Conservation (phyloP, 2,113 vertebrate genomes). For the Ciconia maguari region DNA sequence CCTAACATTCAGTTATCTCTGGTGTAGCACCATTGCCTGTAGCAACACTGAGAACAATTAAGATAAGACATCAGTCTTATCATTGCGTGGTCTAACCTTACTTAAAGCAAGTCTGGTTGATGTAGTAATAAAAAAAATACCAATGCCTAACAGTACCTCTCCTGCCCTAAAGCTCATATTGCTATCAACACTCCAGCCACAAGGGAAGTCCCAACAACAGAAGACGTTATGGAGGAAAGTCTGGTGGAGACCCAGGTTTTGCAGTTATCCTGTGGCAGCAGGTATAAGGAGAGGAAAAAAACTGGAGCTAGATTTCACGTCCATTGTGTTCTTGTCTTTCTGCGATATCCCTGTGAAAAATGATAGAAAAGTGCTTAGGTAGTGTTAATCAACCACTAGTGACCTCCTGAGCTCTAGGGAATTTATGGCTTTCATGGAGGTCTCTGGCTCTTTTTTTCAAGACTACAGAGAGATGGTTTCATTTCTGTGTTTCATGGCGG, state of each 20-base stretch:
- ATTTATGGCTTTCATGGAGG: not conserved
- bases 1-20: not conserved
- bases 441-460: not conserved
- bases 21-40: not conserved
- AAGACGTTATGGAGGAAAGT: not conserved
- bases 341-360: not conserved
- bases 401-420: not conserved
- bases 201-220: not conserved
- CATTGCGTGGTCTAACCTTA: not conserved
- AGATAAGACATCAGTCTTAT: conserved; percentile 20
- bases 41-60: not conserved
- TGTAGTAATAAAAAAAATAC: not conserved
- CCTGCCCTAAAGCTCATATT: not conserved
- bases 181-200: not conserved
- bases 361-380: not conserved
- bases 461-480: not conserved
- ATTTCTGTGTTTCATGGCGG: not conserved
- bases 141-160: not conserved
- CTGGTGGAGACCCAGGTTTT: not conserved
- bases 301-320: not conserved
- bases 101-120: not conserved
- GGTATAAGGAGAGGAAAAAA: not conserved
- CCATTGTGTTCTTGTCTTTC: not conserved
- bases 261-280: not conserved
- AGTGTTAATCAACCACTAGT: not conserved